phyloP scores from a whole-genome alignment of 2,888 invertebrate species.

The Euplagia quadripunctaria region DNA sequence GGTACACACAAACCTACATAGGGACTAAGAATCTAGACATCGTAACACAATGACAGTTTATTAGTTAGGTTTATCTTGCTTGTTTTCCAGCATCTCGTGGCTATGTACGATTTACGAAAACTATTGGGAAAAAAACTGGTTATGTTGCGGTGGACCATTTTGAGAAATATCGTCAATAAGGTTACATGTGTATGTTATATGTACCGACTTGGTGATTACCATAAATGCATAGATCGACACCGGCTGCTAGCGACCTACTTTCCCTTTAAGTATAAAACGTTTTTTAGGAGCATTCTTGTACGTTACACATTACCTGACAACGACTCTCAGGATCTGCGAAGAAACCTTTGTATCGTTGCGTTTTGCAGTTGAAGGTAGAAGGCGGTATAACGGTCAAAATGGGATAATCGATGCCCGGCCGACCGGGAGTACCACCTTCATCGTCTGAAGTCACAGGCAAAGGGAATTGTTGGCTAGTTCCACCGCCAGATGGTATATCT shows the following conservation, averaged over 20 bases:
- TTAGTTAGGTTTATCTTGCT: no score
- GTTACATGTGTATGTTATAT: neutral
- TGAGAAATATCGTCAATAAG: slow-evolving; percentile 41
- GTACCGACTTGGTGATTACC: slow-evolving; percentile 32
- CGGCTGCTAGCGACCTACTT: slow-evolving; percentile 54
- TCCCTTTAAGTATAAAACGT: slow-evolving; percentile 26
- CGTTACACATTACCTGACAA: slow-evolving; percentile 89
- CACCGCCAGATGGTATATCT: slow-evolving; percentile 65
- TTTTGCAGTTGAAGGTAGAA: slow-evolving; percentile 93
- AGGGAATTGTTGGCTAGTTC: slow-evolving; percentile 78
- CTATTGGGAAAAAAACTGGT: slow-evolving; percentile 24
- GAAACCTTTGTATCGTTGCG: slow-evolving; percentile 96
- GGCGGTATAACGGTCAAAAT: slow-evolving; percentile 91
- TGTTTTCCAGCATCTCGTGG: no score
- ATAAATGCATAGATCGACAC: slow-evolving; percentile 35
- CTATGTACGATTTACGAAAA: neutral
- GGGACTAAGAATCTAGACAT: no score
- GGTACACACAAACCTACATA: no score
- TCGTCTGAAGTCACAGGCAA: slow-evolving; percentile 80
- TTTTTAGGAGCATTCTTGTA: slow-evolving; percentile 45
- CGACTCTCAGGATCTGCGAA: slow-evolving; percentile 95
- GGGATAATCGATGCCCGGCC: slow-evolving; percentile 93
- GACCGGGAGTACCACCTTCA: slow-evolving; percentile 89
- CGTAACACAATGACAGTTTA: no score
- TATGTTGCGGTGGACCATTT: slow-evolving; percentile 38